Conservation (phyloP, 2,888 invertebrate species). For the Parapristionchus giblindavisi region DNA sequence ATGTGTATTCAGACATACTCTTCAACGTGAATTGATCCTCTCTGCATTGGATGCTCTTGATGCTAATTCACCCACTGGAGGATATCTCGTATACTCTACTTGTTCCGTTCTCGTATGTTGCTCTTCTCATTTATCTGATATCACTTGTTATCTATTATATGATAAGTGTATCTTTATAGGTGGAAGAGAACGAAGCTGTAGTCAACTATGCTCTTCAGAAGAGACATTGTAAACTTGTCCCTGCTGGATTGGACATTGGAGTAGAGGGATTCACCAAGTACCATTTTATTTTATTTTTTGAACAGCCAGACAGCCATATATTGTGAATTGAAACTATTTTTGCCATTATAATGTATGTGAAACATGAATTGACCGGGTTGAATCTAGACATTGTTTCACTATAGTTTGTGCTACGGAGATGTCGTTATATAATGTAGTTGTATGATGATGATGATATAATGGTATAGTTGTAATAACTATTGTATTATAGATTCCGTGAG, state of each 20-base stretch:
- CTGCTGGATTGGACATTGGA: constrained; percentile 93
- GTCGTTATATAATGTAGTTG: neutral
- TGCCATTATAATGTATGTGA: neutral
- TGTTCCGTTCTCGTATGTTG: constrained; percentile 85
- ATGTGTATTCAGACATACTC: constrained; percentile 73
- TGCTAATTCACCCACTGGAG: constrained; percentile 89
- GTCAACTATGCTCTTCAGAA: constrained; percentile 92
- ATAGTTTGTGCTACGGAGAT: neutral
- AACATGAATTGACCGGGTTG: neutral
- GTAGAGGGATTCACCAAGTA: constrained; percentile 90
- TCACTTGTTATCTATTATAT: neutral
- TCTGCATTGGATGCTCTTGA: constrained; percentile 96
- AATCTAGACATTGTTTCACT: neutral
- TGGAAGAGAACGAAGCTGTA: constrained; percentile 98
- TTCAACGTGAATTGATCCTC: constrained; percentile 89
- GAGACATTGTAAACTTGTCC: constrained; percentile 87
- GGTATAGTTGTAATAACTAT: neutral
- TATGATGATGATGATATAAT: neutral
- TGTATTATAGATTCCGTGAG: constrained; percentile 71
- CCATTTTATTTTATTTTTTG: constrained; percentile 39
- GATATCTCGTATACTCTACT: constrained; percentile 96
- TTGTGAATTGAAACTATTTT: neutral
- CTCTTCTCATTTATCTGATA: neutral
- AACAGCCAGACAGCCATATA: neutral
- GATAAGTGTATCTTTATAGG: constrained; percentile 72